A percentile compares a stretch with the other conserved stretches of the same genome.
phyloP scores from a whole-genome alignment of 2,888 invertebrate species.

The Drosophila acutilabella region DNA sequence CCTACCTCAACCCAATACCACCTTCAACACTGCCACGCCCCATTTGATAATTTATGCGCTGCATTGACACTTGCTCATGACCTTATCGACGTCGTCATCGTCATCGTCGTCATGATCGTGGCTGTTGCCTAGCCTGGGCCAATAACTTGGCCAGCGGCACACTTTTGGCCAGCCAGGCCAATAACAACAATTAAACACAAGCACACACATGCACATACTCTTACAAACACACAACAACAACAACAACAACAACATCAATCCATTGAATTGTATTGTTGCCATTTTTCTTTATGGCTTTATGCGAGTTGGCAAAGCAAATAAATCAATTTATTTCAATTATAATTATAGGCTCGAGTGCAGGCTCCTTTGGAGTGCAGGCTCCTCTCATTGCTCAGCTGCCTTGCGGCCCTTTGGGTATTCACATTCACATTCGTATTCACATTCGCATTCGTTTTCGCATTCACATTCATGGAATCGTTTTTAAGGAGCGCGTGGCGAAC shows the following conservation, averaged over 20 bases:
- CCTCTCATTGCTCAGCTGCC: constrained; percentile 31
- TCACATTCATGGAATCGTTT: constrained; percentile 39
- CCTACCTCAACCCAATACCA: constrained; percentile 7
- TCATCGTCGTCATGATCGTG: constrained; percentile 28
- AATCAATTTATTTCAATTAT: constrained; percentile 85
- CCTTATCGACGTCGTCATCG: constrained; percentile 66
- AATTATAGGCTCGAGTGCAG: constrained; percentile 79
- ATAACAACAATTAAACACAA: constrained; percentile 76
- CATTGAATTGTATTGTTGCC: constrained; percentile 77
- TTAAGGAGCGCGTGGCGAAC: constrained; percentile 75
- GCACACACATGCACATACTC: constrained; percentile 29
- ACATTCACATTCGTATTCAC: constrained; percentile 7
- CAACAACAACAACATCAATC: constrained; percentile 24
- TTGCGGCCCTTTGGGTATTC: constrained; percentile 31
- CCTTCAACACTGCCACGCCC: constrained; percentile 40
- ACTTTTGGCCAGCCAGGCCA: constrained; percentile 69
- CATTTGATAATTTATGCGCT: constrained; percentile 75
- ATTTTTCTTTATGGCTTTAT: constrained; percentile 75
- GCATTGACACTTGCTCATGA: constrained; percentile 80
- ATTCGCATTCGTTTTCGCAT: constrained; percentile 16
- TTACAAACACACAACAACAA: constrained; percentile 28
- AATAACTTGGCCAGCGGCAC: constrained; percentile 61
- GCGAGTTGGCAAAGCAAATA: constrained; percentile 75
- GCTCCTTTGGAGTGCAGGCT: constrained; percentile 25
- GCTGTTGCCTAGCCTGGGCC: constrained; percentile 36